Percentiles rank a stretch among this genome's conserved stretches.
Evolutionary conservation across 1,140 invertebrate genomes (phyloP).

Genomic region (Danaus melanippus): DNA sequence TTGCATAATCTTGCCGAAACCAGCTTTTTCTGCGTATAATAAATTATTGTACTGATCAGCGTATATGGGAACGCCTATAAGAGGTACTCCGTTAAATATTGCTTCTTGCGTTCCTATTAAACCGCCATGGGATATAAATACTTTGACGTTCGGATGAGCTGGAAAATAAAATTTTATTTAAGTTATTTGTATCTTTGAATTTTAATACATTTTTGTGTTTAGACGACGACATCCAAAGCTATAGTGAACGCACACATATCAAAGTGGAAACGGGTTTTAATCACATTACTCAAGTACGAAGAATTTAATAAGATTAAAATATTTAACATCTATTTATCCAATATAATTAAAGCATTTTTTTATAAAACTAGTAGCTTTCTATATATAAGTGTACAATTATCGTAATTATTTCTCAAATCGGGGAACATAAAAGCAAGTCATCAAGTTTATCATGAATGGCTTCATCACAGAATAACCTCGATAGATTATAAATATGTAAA

Average conservation of each 20-base stretch:
- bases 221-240: too few relatives aligned
- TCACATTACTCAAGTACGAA: too few relatives aligned
- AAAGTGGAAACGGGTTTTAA: too few relatives aligned
- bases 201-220: too few relatives aligned
- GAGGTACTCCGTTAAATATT: conserved; percentile 76
- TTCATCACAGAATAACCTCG: background rate
- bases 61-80: conserved; percentile 78
- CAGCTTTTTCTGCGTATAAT: conserved; percentile 55
- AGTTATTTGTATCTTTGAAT: too few relatives aligned
- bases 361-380: too few relatives aligned
- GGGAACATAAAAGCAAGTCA: background rate
- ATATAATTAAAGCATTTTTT: too few relatives aligned
- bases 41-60: conserved; percentile 75
- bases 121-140: conserved; percentile 80
- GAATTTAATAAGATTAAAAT: too few relatives aligned
- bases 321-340: too few relatives aligned
- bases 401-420: background rate
- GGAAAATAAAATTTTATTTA: conserved; percentile 39
- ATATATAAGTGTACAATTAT: too few relatives aligned
- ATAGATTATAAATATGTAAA: conserved; percentile 1
- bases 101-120: conserved; percentile 78
- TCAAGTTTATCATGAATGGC: background rate
- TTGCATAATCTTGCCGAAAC: conserved; percentile 56
- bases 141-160: conserved; percentile 72
- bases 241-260: too few relatives aligned